These are phyloP conservation scores for Oreochromis grahami DNA, from an alignment of 2,797 vertebrate species.

Conservation along the genomic window DNA sequence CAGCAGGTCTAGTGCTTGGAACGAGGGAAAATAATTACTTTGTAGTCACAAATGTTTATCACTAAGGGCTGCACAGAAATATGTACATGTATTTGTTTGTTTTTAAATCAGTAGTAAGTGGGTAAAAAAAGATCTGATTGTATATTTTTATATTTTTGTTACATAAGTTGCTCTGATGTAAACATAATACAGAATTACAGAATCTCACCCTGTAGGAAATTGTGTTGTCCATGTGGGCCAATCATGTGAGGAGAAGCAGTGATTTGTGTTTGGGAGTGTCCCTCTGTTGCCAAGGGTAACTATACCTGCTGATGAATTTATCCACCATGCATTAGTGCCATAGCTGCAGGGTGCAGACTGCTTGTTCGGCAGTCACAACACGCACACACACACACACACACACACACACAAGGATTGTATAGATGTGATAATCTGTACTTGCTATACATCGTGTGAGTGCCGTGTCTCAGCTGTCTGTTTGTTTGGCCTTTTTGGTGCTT, in stretches of 20 bases:
- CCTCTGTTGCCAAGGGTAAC: conserved; percentile 25
- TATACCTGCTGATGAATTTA: background rate
- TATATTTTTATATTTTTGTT: background rate
- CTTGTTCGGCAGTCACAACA: background rate
- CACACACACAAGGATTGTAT: background rate
- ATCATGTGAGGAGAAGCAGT: background rate
- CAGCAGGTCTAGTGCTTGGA: background rate
- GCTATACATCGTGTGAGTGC: background rate
- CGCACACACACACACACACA: background rate
- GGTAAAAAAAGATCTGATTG: background rate
- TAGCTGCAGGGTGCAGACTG: background rate
- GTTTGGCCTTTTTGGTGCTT: background rate
- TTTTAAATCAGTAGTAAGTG: background rate
- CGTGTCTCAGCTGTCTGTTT: background rate
- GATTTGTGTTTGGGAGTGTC: background rate
- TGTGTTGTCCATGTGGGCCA: background rate
- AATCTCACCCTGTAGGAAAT: background rate
- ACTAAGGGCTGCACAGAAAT: background rate
- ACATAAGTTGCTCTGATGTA: background rate
- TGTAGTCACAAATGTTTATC: background rate
- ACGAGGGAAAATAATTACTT: background rate
- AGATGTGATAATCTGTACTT: background rate
- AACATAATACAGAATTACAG: background rate
- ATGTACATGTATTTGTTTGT: background rate
- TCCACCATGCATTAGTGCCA: background rate